Evolutionary conservation across 2,888 invertebrate genomes (phyloP), one percentile per base, ranked within the genome.

Genomic region (Caenorhabditis doughertyi): DNA sequence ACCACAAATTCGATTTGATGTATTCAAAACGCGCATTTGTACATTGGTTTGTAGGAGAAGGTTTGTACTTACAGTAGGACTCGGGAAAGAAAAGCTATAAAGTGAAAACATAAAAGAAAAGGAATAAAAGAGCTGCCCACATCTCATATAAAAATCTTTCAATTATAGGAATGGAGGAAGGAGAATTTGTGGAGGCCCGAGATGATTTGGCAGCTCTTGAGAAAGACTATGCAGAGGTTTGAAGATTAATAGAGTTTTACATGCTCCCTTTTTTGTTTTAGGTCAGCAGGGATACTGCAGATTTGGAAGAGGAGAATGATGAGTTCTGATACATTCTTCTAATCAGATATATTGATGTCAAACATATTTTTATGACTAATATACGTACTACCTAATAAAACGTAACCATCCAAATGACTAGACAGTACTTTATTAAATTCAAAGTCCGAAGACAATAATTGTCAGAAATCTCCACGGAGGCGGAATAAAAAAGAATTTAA

Each of bases 1-100:
- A 94, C 89, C 94, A 94, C 89, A 96, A 96, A 92, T 89, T 95
- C 76, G 88, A 88, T 71, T 74, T 88, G 21, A 88, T 88, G 88
- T 88, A 87, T 67, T 82, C 86, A 47, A 88, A 88, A 79, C 55
- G 88, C 35, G 87, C 87, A 29, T 87, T 87, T 71, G 86, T 85
- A 21, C 86, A 85, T 49, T 88, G 85, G 87, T 86, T 72, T 68
- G 88, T 85, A 44, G 86, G 85, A 72, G 85, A 85, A 83, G 84
- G 84, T 84, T 27, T 18, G 58, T 51, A 51, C 27, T 1, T 58
- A 55, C 29, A 16, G 58, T 58, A 27, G 60, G 7, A n/a, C 13
- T 21, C 25, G 35, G n/a, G 44, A 29, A 47, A 32, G 21, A 35
- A 39, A 32, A 32, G 29, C n/a, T 9, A 29, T 39, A 44, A 56